These are phyloP conservation scores for Ia io DNA, from an alignment of 2,113 vertebrate genomes.

Conservation along the genomic window DNA sequence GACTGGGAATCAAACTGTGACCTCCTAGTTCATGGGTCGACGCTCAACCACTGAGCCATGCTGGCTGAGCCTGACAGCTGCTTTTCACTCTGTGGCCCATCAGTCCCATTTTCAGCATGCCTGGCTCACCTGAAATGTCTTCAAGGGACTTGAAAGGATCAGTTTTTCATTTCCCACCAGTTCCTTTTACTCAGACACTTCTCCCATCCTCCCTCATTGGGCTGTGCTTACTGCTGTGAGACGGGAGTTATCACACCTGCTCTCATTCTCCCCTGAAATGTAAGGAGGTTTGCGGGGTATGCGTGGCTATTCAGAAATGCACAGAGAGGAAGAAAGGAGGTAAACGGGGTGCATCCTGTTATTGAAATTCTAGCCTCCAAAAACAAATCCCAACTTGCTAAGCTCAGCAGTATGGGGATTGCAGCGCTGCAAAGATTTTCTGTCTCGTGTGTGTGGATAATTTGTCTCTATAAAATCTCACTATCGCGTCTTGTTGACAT, in stretches of 20 bases:
- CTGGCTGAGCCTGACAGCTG: too few species aligned
- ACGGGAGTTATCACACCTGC: background rate
- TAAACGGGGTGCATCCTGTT: background rate
- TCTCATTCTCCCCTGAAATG: background rate
- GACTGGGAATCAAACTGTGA: too few species aligned
- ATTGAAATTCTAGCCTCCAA: background rate
- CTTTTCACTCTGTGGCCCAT: accelerated
- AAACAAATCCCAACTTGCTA: conserved; percentile 23
- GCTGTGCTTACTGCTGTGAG: background rate
- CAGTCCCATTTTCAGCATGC: too few species aligned
- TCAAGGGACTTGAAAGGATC: background rate
- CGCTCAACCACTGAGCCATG: too few species aligned
- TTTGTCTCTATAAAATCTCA: conserved; percentile 59
- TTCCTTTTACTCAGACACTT: background rate
- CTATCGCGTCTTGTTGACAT: conserved; percentile 43
- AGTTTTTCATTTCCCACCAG: accelerated
- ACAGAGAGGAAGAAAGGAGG: background rate
- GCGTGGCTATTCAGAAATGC: conserved; percentile 31
- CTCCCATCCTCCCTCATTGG: accelerated
- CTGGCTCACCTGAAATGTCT: background rate
- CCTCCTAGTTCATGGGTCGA: too few species aligned
- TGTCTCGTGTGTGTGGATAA: background rate
- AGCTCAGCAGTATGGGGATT: conserved; percentile 49
- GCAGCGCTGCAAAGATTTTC: conserved; percentile 32
- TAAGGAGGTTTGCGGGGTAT: accelerated